Base-by-base conservation (phyloP, 2,797 vertebrate species). In the Heteromormyrus szaboi region DNA sequence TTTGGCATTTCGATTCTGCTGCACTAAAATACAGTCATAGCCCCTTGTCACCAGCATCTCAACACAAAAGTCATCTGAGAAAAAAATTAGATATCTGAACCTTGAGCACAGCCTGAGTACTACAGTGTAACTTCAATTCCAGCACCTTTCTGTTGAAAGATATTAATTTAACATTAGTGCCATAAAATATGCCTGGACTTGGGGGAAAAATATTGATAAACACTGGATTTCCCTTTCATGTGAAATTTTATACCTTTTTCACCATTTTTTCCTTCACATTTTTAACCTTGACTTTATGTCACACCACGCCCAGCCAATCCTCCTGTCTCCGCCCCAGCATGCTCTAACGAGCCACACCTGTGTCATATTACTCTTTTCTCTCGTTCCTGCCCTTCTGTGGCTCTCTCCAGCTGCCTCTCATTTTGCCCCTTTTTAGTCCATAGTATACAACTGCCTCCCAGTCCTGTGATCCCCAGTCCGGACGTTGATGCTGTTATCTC, bases 41-140 rank as follows among this genome's bases (percentile, higher is more conserved):
- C 50, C 86, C 19, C 19, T n/a, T 87, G 86, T 87, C 86, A 87
- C 37, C 86, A 68, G 86, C 41, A 54, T 65, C 33, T 65, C 54
- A 48, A 11, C n/a, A 41, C 29, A 87, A 65, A 86, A 59, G 53
- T n/a, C 12, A 56, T 14, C 53, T 41, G 41, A 81, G 65, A 33
- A 33, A 76, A 37, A 72, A 83, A 9, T 59, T 9, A 7, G 56
- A 59, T 29, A 87, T 56, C n/a, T 62, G 56, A 44, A 56, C 72
- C 17, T 79, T 41, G 33, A 76, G 68, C 29, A 76, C 3, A 76
- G 14, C 33, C 72, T 76, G 72, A 41, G 33, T 79, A 44, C 72
- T 44, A 44, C 72, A 79, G 72, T 79, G 7, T 79, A n/a, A 79
- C 37, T 44, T 44, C 2, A 44, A 79, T 44, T 79, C 72, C 17